Evolutionary conservation across 2,797 vertebrate genomes (phyloP), one percentile per base, ranked within the genome.

Genomic region (Sebastes minor): DNA sequence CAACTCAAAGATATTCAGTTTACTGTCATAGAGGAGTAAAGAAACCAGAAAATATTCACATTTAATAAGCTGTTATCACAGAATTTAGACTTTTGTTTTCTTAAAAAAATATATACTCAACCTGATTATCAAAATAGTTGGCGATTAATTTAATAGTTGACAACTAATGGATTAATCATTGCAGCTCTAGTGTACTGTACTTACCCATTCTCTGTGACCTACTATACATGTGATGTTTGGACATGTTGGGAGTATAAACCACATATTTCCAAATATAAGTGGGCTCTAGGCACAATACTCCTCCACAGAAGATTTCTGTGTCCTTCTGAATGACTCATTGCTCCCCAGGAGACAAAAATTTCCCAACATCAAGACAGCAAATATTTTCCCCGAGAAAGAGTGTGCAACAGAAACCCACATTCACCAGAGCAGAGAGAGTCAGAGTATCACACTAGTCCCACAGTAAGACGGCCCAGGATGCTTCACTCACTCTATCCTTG

Each of bases 401-500:
- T 62, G 60, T 25, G 55, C n/a, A 25, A 62, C 56, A 86, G 62
- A 84, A 60, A 69, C 38, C 80, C 71, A 5, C 33, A 77, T 76
- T 33, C 89, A 93, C 71, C 78, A 88, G 62, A 88, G 81, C 68
- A 91, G 71, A 90, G 33, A 89, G 56, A 85, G 65, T n/a, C 56
- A 62, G 8, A 84, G 49, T 9, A 61, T 74, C 73, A 32, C 52
- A 72, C 67, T 71, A 76, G 57, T 52, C 27, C 68, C 25, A 46
- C 56, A 83, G 23, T 73, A 70, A 73, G 85, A 89, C 60, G 55
- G 73, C 83, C 82, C 86, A 86, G 82, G 82, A 90, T 86, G 85
- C 86, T 85, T 93, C 88, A 96, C 96, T 96, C 95, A 96, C 95
- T 95, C 92, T 93, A 79, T 94, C 92, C 91, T 92, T 95, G 81